These are phyloP conservation scores for Lepus europaeus DNA, from an alignment of 2,113 vertebrate genomes.

Conservation along the genomic window DNA sequence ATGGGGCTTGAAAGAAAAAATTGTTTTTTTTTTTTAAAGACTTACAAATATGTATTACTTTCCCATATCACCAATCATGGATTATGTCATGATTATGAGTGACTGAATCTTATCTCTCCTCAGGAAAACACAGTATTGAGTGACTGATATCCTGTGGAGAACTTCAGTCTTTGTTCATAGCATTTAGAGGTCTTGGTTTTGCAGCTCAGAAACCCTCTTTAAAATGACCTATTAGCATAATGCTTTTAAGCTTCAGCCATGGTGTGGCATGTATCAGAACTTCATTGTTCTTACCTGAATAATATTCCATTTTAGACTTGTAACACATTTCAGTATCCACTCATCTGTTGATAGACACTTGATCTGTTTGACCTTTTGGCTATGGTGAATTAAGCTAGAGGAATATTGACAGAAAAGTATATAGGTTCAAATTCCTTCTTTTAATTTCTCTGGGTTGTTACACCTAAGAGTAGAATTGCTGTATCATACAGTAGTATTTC, in stretches of 20 bases:
- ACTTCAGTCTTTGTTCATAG: too few species aligned
- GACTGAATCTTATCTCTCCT: too few species aligned
- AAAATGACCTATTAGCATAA: too few species aligned
- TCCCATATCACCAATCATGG: too few species aligned
- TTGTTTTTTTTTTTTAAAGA: too few species aligned
- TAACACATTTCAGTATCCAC: background rate
- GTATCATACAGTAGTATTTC: background rate
- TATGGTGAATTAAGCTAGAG: background rate
- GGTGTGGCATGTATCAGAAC: background rate
- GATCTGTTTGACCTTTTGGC: background rate
- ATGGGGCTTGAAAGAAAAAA: too few species aligned
- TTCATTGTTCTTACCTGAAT: slow-evolving; percentile 8
- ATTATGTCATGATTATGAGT: too few species aligned
- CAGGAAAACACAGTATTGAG: too few species aligned
- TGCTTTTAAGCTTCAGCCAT: background rate
- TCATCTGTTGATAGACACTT: background rate
- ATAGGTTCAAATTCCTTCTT: background rate
- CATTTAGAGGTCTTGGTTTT: too few species aligned
- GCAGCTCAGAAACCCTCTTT: too few species aligned
- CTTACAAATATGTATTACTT: too few species aligned
- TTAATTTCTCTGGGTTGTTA: background rate
- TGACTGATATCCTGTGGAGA: too few species aligned
- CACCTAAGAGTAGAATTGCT: background rate
- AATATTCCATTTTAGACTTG: background rate
- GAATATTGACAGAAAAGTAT: background rate